phyloP scores from a whole-genome alignment of 1,140 invertebrate genomes.

The Plutomurus gul region DNA sequence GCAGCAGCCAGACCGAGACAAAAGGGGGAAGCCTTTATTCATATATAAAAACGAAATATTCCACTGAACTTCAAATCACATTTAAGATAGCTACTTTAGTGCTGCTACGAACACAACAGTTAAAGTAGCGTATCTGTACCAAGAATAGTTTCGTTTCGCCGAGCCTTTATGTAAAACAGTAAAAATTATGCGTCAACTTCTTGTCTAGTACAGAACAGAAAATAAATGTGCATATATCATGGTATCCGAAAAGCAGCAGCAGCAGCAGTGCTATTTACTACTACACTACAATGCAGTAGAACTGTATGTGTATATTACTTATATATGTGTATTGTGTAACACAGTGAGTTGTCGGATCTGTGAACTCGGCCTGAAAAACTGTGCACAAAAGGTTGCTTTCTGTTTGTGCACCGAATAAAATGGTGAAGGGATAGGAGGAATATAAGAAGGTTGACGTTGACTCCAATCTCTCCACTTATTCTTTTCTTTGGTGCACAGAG shows the following conservation, averaged over 20 bases:
- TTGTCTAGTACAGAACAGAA: neutral
- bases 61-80: neutral
- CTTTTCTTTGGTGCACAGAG: neutral
- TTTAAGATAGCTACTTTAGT: too few species aligned
- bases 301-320: too few species aligned
- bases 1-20: too few species aligned
- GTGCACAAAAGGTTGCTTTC: constrained; percentile 25
- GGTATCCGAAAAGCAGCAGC: neutral
- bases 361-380: constrained; percentile 30
- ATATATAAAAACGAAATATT: neutral
- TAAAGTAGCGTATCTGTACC: neutral
- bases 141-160: neutral
- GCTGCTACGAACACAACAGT: too few species aligned
- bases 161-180: constrained; percentile 27
- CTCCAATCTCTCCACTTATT: constrained; percentile 5
- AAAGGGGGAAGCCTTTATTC: neutral
- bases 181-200: constrained; percentile 19
- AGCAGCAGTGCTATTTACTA: neutral
- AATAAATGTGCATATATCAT: neutral
- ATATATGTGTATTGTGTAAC: neutral
- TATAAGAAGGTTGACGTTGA: neutral
- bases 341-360: neutral
- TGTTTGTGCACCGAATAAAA: neutral
- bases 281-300: too few species aligned
- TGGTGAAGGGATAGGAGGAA: neutral